phyloP scores from a whole-genome alignment of 2,113 vertebrate species.

The Oryzias javanicus region DNA sequence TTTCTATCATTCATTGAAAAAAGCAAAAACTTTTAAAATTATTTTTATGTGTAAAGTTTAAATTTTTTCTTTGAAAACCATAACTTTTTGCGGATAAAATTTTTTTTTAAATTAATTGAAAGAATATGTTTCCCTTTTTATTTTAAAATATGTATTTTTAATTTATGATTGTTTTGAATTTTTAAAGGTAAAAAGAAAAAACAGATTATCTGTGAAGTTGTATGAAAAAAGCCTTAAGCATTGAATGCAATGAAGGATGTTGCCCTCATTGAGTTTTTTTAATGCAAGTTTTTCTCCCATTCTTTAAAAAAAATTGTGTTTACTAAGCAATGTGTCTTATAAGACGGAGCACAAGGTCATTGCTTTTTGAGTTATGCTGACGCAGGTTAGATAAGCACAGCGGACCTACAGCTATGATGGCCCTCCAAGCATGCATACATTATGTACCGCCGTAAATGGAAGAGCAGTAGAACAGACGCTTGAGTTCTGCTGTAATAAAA shows the following conservation, averaged over 20 bases:
- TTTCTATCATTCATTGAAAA: too few relatives aligned
- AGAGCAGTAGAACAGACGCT: neutral
- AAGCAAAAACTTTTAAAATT: too few relatives aligned
- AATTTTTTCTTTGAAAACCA: too few relatives aligned
- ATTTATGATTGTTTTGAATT: too few relatives aligned
- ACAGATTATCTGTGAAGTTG: neutral
- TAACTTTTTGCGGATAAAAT: too few relatives aligned
- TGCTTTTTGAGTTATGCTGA: constrained; percentile 18
- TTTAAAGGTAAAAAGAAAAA: too few relatives aligned
- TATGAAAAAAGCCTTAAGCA: constrained; percentile 16
- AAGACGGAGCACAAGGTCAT: constrained; percentile 36
- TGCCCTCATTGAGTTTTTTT: constrained; percentile 9
- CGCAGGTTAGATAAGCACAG: constrained; percentile 10
- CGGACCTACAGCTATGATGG: neutral
- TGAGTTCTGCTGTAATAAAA: constrained; percentile 16
- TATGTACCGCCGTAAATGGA: neutral
- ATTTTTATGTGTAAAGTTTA: too few relatives aligned
- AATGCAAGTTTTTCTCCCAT: neutral
- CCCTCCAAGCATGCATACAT: neutral
- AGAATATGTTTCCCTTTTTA: too few relatives aligned
- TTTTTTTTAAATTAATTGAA: too few relatives aligned
- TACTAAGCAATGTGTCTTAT: neutral
- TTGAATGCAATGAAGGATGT: constrained; percentile 17
- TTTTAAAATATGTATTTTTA: too few relatives aligned
- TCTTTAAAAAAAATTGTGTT: neutral